Evolutionary conservation across 1,140 invertebrate genomes (phyloP).

Genomic region (Agrilus planipennis): DNA sequence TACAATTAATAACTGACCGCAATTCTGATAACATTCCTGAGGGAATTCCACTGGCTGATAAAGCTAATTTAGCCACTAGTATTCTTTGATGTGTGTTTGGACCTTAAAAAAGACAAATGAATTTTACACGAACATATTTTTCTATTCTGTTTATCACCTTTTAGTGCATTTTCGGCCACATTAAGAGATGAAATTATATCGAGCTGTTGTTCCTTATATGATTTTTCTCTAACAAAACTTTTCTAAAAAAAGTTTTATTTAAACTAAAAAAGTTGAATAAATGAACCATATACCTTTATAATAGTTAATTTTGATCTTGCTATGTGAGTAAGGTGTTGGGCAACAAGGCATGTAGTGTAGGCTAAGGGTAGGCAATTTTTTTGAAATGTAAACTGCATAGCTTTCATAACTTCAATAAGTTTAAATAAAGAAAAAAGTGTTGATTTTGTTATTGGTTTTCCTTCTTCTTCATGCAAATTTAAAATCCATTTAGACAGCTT

Average conservation of each 20-base stretch:
- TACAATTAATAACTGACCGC: constrained; percentile 44
- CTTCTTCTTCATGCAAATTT: constrained; percentile 65
- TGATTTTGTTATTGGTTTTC: constrained; percentile 66
- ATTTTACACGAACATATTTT: no score
- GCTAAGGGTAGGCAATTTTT: constrained; percentile 45
- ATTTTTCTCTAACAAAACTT: constrained; percentile 42
- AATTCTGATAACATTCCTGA: constrained; percentile 42
- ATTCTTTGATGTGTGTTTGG: constrained; percentile 52
- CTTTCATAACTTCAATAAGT: constrained; percentile 72
- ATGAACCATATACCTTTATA: constrained; percentile 39
- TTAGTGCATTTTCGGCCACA: constrained; percentile 56
- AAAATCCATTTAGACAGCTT: constrained; percentile 56
- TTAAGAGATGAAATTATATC: constrained; percentile 61
- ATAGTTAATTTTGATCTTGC: constrained; percentile 44
- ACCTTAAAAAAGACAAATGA: no score
- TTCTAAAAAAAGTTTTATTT: constrained; percentile 27
- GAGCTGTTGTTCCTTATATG: constrained; percentile 47
- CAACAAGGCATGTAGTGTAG: constrained; percentile 50
- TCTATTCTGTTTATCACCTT: no score
- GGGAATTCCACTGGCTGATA: constrained; percentile 47
- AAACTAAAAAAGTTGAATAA: constrained; percentile 4
- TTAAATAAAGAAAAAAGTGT: constrained; percentile 65
- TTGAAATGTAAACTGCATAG: constrained; percentile 52
- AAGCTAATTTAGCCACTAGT: constrained; percentile 51
- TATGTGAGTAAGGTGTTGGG: constrained; percentile 58